These are phyloP conservation scores for Sylvietta virens DNA, from an alignment of 2,113 vertebrate genomes.

Conservation along the genomic window DNA sequence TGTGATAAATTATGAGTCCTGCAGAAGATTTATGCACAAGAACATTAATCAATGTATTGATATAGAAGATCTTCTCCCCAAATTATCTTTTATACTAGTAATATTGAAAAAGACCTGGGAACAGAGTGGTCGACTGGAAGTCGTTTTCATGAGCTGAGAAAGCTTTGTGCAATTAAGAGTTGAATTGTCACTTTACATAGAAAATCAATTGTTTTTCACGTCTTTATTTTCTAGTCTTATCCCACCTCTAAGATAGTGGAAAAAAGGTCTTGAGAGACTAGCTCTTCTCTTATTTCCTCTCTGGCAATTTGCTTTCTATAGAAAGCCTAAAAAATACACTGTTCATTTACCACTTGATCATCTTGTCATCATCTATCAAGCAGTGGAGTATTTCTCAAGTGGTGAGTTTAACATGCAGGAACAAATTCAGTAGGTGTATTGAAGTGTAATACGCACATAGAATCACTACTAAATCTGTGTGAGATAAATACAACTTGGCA, in stretches of 20 bases:
- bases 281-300: not conserved
- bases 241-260: not conserved
- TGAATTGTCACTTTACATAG: not conserved
- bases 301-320: not conserved
- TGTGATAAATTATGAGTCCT: not conserved
- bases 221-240: not conserved
- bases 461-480: not conserved
- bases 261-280: not conserved
- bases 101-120: not conserved
- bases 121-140: not conserved
- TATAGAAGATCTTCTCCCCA: not conserved
- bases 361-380: not conserved
- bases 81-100: not conserved
- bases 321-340: not conserved
- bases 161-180: not conserved
- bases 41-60: not conserved
- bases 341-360: not conserved
- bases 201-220: not conserved
- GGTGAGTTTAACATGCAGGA: not conserved
- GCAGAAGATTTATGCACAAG: not conserved
- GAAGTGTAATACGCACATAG: not conserved
- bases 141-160: rapidly evolving
- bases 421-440: not conserved
- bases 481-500: not conserved
- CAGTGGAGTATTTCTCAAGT: not conserved